A percentile compares a stretch with the other conserved stretches of the same genome.
Evolutionary conservation across 2,113 vertebrate genomes (phyloP).

Genomic region (Felis chaus): DNA sequence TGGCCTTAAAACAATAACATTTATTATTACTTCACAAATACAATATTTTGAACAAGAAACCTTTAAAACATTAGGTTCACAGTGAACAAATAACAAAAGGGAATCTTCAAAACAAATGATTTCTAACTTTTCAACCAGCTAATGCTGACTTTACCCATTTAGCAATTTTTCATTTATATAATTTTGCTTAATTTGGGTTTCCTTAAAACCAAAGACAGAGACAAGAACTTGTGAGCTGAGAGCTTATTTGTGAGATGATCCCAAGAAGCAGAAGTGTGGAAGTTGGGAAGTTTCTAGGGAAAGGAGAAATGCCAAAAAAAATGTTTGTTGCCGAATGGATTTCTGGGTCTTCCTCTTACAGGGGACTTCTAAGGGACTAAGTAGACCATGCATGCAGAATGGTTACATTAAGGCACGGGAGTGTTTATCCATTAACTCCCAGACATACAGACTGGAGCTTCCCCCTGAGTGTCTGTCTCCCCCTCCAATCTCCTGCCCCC

Average conservation of each 20-base stretch:
- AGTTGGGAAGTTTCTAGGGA: neutral
- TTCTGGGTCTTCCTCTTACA: neutral
- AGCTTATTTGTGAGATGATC: neutral
- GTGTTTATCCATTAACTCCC: too few species aligned
- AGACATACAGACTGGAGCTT: neutral
- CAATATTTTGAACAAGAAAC: neutral
- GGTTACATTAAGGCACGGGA: neutral
- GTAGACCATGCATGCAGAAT: neutral
- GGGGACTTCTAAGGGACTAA: neutral
- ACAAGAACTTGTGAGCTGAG: neutral
- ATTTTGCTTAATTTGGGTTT: neutral
- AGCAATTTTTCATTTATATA: neutral
- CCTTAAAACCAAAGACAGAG: constrained; percentile 1
- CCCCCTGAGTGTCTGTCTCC: too few species aligned
- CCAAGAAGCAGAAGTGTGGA: neutral
- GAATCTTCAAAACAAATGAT: neutral
- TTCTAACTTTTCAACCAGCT: neutral
- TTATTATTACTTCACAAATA: neutral
- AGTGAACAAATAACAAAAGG: neutral
- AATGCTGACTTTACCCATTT: neutral
- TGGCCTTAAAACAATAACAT: neutral
- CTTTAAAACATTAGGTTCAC: neutral
- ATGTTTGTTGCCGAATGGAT: neutral
- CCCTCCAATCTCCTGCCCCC: neutral
- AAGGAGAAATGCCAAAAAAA: neutral